phyloP scores from a whole-genome alignment of 2,797 vertebrate genomes.

The Anisognathus igniventris region DNA sequence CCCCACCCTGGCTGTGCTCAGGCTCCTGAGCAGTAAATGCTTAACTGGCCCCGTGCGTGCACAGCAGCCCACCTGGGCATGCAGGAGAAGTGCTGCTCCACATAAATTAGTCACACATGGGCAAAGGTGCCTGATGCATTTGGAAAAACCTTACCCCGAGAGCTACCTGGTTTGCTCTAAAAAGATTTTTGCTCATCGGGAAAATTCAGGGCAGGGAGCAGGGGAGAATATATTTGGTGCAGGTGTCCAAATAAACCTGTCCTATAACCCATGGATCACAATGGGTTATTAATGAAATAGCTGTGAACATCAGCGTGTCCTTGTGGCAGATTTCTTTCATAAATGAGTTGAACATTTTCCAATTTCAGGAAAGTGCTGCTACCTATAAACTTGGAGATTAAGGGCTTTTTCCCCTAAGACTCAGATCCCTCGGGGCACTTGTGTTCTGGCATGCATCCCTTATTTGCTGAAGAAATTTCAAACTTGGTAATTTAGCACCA shows the following conservation, averaged over 20 bases:
- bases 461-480: conserved; percentile 63
- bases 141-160: background rate
- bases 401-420: conserved; percentile 41
- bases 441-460: conserved; percentile 59
- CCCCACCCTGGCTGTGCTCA: background rate
- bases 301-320: conserved; percentile 38
- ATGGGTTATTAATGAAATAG: conserved; percentile 50
- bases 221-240: background rate
- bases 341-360: conserved; percentile 59
- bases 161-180: background rate
- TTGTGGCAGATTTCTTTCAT: conserved; percentile 54
- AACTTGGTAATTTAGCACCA: conserved; percentile 38
- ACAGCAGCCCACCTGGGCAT: background rate
- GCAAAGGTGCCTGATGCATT: background rate
- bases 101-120: conserved; percentile 50
- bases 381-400: conserved; percentile 66
- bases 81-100: background rate
- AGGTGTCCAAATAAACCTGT: conserved; percentile 50
- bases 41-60: background rate
- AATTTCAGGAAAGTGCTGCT: conserved; percentile 52
- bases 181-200: background rate
- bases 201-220: background rate
- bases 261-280: conserved; percentile 35
- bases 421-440: conserved; percentile 34
- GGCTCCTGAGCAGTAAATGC: background rate